Conservation (phyloP, 2,888 invertebrate species). For the Actias luna region DNA sequence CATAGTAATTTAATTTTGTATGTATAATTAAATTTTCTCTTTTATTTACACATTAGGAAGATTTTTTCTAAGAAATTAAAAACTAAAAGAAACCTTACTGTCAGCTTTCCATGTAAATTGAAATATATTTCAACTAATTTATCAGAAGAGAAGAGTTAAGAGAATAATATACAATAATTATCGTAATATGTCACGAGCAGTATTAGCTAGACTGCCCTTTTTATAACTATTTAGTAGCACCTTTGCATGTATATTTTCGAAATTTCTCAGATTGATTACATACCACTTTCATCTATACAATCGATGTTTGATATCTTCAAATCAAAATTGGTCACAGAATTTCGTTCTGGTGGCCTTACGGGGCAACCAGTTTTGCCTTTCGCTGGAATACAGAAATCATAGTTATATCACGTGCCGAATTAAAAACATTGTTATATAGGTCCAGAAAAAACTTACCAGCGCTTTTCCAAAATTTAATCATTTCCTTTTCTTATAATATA, state of each 20-base stretch:
- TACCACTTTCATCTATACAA: constrained; percentile 59
- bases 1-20: too few relatives aligned
- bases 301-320: constrained; percentile 47
- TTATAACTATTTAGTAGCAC: too few relatives aligned
- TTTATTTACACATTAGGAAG: too few relatives aligned
- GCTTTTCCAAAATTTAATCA: constrained; percentile 91
- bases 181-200: too few relatives aligned
- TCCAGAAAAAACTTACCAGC: constrained; percentile 71
- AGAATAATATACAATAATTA: too few relatives aligned
- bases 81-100: too few relatives aligned
- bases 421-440: constrained; percentile 11
- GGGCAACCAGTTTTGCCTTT: constrained; percentile 78
- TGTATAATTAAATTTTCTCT: too few relatives aligned
- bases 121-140: too few relatives aligned
- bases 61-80: too few relatives aligned
- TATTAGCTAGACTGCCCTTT: too few relatives aligned
- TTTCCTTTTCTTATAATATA: constrained; percentile 56
- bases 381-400: constrained; percentile 51
- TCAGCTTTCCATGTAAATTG: too few relatives aligned
- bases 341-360: constrained; percentile 71
- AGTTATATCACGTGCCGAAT: neutral
- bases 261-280: constrained; percentile 23
- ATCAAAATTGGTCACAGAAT: constrained; percentile 35
- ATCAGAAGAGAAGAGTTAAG: too few relatives aligned
- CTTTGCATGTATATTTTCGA: neutral